Base-by-base conservation (phyloP, 2,113 vertebrate genomes). In the Meleagris gallopavo region DNA sequence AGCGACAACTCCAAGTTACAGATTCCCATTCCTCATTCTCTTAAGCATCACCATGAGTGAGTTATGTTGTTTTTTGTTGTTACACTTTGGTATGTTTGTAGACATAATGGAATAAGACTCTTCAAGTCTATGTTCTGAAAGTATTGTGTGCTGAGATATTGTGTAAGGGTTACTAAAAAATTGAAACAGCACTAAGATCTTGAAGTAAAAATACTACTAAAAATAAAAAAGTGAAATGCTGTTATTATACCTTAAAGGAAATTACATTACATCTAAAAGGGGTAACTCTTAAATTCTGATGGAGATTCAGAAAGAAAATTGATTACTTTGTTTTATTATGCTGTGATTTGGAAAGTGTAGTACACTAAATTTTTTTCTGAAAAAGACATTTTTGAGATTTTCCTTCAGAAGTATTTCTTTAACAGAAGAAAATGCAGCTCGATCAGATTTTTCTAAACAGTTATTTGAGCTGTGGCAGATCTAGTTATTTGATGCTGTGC, bases 11-110 rank as follows among this genome's bases (percentile, higher is more conserved):
- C 99, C 95, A 99, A 99, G 81, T 97, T 99, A 11, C 99, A 99
- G 97, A 99, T 99, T 93, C 99, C 99, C 50, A 99, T 99, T 84
- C 99, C 99, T 21, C 99, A 99, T 97, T 99, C 99, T 40, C 98
- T 99, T 54, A 99, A 99, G 62, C 98, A 99, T 70, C 99, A 99
- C 91, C 99, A 99, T 27, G 99, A 99, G 99, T 99, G 98, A 98
- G 97, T 97, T 52, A 24, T 38, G 10, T 89, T 58, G 45, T n/a
- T 84, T 75, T 60, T 78, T 43, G 15, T 74, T 71, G 27, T 57
- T 66, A 15, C 38, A 4, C 73, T 85, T 71, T 65, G 13, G 5
- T 80, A 80, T 91, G 6, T 76, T 21, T 75, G 3, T 77, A 36
- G 29, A 16, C 2, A 3, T 75, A 60, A 38, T 46, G 29, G 57